Percentiles rank a stretch among this genome's conserved stretches.
Conservation (phyloP, 2,888 invertebrate genomes). For the Torymus texanus region DNA sequence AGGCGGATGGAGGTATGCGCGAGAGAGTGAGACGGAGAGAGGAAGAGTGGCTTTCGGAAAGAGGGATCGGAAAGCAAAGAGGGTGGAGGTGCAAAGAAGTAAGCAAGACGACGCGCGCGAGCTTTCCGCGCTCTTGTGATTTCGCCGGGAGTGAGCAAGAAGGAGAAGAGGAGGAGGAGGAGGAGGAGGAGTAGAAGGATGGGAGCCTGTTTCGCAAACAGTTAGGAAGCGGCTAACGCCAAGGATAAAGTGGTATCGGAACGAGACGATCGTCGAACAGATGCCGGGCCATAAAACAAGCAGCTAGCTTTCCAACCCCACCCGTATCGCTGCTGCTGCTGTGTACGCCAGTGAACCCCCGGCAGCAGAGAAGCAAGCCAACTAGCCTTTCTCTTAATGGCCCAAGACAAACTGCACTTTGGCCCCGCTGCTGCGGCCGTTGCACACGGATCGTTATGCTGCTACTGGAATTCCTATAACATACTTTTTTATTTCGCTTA, state of each 20-base stretch:
- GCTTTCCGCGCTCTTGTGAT: constrained; percentile 52
- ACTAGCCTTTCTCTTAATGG: constrained; percentile 75
- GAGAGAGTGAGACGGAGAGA: constrained; percentile 19
- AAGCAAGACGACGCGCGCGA: constrained; percentile 42
- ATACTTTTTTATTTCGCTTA: constrained; percentile 27
- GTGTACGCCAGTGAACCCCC: constrained; percentile 60
- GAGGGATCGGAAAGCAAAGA: constrained; percentile 59
- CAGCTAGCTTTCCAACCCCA: constrained; percentile 68
- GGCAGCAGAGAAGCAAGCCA: constrained; percentile 67
- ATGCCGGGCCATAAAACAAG: constrained; percentile 75
- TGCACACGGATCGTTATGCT: constrained; percentile 17
- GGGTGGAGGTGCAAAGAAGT: constrained; percentile 45
- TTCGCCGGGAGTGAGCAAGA: constrained; percentile 37
- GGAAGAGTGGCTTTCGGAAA: constrained; percentile 59
- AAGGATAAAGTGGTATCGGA: constrained; percentile 76
- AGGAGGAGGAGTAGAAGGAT: constrained; percentile 51
- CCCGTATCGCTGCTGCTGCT: constrained; percentile 30
- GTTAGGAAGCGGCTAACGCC: constrained; percentile 74
- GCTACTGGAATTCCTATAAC: neutral
- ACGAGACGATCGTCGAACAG: constrained; percentile 76
- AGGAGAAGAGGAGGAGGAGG: too few species aligned
- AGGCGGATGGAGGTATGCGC: too few species aligned
- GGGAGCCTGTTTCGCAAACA: constrained; percentile 73
- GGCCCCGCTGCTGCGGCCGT: constrained; percentile 44
- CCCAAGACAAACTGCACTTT: constrained; percentile 75